phyloP scores from a whole-genome alignment of 2,113 vertebrate species.

The Meleagris gallopavo region DNA sequence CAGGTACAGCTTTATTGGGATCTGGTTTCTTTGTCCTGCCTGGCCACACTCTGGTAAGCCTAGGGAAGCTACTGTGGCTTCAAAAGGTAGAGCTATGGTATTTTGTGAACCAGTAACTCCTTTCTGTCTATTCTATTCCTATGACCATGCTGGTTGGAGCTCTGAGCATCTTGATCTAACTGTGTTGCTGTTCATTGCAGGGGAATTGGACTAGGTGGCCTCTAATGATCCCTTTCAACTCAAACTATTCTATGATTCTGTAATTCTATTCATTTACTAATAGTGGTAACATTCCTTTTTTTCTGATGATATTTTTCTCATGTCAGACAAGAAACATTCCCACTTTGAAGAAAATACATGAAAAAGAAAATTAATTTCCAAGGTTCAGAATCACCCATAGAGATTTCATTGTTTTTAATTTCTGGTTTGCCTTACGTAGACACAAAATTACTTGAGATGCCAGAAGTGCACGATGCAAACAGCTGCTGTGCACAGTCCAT shows the following conservation, averaged over 20 bases:
- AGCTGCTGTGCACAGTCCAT: background rate
- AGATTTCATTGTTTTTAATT: background rate
- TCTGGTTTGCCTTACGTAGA: background rate
- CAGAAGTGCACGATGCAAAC: background rate
- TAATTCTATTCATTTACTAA: background rate
- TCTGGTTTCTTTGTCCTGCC: accelerated
- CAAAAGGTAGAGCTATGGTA: background rate
- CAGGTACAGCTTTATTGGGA: background rate
- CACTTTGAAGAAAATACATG: background rate
- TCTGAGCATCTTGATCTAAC: no score
- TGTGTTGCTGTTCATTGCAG: no score
- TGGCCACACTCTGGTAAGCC: background rate
- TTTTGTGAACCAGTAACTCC: background rate
- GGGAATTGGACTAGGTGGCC: no score
- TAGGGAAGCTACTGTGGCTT: background rate
- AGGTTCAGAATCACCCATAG: background rate
- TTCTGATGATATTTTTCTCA: background rate
- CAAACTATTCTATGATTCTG: no score
- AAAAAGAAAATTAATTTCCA: background rate
- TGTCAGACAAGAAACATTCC: background rate
- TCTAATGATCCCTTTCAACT: no score
- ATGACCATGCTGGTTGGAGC: no score
- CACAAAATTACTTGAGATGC: background rate
- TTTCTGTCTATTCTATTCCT: background rate
- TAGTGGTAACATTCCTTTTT: background rate